These are phyloP conservation scores for Heliconius himera DNA, from an alignment of 1,140 invertebrate species.

Conservation along the genomic window DNA sequence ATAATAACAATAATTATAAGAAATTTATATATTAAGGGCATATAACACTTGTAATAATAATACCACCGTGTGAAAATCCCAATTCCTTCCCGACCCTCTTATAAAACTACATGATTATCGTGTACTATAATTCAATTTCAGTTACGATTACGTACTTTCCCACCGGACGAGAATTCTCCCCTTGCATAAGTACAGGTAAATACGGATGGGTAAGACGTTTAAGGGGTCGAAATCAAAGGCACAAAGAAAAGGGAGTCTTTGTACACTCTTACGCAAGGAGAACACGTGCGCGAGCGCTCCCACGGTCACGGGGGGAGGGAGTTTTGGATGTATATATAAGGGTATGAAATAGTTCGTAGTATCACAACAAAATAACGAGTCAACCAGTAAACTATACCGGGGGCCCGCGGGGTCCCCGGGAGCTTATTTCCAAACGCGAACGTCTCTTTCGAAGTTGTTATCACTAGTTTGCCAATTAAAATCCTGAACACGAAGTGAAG, in stretches of 20 bases:
- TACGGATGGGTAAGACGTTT: constrained; percentile 72
- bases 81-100: constrained; percentile 57
- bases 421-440: constrained; percentile 39
- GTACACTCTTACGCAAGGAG: constrained; percentile 72
- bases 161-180: constrained; percentile 73
- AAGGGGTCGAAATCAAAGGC: constrained; percentile 71
- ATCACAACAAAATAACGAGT: constrained; percentile 63
- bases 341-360: constrained; percentile 39
- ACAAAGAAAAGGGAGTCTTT: constrained; percentile 72
- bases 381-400: constrained; percentile 61
- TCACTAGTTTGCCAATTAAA: constrained; percentile 63
- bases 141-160: constrained; percentile 71
- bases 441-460: constrained; percentile 45
- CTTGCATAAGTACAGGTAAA: constrained; percentile 69
- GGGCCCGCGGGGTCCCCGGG: constrained; percentile 62
- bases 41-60: constrained; percentile 48
- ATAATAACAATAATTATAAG: neutral
- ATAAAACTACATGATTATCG: constrained; percentile 60
- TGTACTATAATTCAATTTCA: constrained; percentile 69
- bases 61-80: constrained; percentile 69
- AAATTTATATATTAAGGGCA: neutral
- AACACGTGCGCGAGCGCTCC: constrained; percentile 72
- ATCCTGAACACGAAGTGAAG: constrained; percentile 55
- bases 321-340: constrained; percentile 67
- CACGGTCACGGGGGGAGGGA: constrained; percentile 65